phyloP scores from a whole-genome alignment of 1,140 invertebrate species.

The Penaeus indicus region DNA sequence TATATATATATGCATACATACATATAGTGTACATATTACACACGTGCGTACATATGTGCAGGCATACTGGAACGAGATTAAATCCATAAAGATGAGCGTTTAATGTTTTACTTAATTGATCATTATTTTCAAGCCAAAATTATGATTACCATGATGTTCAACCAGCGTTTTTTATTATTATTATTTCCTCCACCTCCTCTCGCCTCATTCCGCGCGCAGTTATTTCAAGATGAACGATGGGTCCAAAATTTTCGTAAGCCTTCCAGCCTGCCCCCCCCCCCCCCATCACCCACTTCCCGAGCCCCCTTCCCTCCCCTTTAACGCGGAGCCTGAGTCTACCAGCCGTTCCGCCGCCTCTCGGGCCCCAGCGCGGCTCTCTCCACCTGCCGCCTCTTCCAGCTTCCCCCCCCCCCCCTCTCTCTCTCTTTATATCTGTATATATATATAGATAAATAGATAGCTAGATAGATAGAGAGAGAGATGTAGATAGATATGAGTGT shows the following conservation, averaged over 20 bases:
- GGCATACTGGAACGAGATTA: background rate
- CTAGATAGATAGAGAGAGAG: too few relatives aligned
- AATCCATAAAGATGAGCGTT: too few relatives aligned
- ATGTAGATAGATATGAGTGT: too few relatives aligned
- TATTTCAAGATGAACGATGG: background rate
- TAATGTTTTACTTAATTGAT: too few relatives aligned
- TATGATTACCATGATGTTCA: too few relatives aligned
- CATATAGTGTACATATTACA: background rate
- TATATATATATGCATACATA: conserved; percentile 9
- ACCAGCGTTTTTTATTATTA: too few relatives aligned
- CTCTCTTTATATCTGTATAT: background rate
- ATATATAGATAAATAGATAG: too few relatives aligned
- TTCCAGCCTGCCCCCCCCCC: background rate
- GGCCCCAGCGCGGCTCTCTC: background rate
- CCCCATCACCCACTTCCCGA: background rate
- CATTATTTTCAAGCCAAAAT: too few relatives aligned
- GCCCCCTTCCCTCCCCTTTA: background rate
- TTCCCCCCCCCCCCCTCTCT: background rate
- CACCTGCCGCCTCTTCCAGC: background rate
- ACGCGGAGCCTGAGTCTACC: too few relatives aligned
- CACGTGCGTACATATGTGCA: background rate
- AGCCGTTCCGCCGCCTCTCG: too few relatives aligned
- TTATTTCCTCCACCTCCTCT: too few relatives aligned
- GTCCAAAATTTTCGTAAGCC: background rate
- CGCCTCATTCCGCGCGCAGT: too few relatives aligned